phyloP scores from a whole-genome alignment of 2,113 vertebrate species.

The Cyphomyrus plagiostoma region DNA sequence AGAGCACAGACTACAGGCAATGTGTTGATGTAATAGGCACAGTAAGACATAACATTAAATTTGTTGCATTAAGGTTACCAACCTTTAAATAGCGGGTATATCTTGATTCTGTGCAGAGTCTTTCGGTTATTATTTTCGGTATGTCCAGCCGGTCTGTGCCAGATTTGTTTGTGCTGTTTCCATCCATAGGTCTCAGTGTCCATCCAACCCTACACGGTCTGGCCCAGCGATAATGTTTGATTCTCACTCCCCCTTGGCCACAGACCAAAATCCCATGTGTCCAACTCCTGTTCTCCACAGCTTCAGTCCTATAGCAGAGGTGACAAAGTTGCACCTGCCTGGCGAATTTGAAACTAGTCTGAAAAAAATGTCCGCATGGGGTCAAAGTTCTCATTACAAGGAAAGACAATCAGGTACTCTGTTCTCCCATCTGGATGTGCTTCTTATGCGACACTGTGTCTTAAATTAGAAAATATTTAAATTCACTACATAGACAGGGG shows the following conservation, averaged over 20 bases:
- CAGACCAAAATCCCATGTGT: neutral
- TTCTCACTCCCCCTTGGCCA: conserved; percentile 5
- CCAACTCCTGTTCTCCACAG: neutral
- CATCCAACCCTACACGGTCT: conserved; percentile 12
- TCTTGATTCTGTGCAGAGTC: neutral
- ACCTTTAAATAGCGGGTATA: neutral
- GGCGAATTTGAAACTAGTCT: conserved; percentile 58
- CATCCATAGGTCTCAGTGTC: conserved; percentile 40
- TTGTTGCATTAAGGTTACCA: neutral
- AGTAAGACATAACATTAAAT: neutral
- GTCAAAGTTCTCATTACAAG: conserved; percentile 29
- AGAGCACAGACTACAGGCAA: neutral
- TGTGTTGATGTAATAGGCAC: neutral
- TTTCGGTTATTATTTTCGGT: neutral
- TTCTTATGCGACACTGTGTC: neutral
- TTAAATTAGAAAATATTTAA: neutral
- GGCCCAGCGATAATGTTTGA: conserved; percentile 14
- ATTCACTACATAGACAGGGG: neutral
- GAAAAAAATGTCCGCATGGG: conserved; percentile 47
- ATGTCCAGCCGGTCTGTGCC: neutral
- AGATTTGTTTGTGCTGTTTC: conserved; percentile 31
- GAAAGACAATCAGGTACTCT: conserved; percentile 34
- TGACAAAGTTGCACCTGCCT: conserved; percentile 55
- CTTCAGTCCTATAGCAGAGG: conserved; percentile 25
- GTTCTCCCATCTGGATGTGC: neutral